Base-by-base conservation (phyloP, 2,797 vertebrate genomes). In the Brachyrhaphis roseni region DNA sequence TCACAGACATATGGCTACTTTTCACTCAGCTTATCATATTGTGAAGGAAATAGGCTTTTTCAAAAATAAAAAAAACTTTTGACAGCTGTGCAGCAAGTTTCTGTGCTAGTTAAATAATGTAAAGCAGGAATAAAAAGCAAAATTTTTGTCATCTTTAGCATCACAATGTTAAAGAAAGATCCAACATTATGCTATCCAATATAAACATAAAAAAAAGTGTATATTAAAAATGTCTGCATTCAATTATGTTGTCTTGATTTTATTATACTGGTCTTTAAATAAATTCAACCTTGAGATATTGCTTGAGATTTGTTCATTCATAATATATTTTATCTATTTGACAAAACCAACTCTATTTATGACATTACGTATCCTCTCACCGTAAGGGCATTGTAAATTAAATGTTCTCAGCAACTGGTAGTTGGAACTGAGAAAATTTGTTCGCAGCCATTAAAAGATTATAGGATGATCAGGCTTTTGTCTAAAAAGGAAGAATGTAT, bases 401-500 rank as follows among this genome's bases (percentile, higher is more conserved):
- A 57, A 59, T 45, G 5, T 20, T 59, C 8, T 57, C 26, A 57
- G 39, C 71, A 23, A 71, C 39, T 43, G 45, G 39, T 46, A 47
- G 70, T 64, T 49, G 31, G 23, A 2, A 1, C 62, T 68, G 16
- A 80, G 49, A 77, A 80, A 81, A 83, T 87, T 82, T 87, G 80
- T 86, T 91, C 74, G 78, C 79, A 77, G 59, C 34, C 68, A 88
- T 70, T 12, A 15, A 71, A 72, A 75, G 71, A 64, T 82, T 45
- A 62, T 20, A 46, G 62, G 31, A n/a, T 51, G 45, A 36, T 76
- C 31, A 87, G 74, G 73, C 85, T 91, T 87, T 82, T 77, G 78
- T 90, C 78, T 88, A 75, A 84, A 75, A 76, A 75, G 76, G 84
- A 84, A 88, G 82, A 86, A 88, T 86, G 87, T 91, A 87, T 93